These are phyloP conservation scores for Crocodylus rhombifer DNA, from an alignment of 2,797 vertebrate species.

Conservation along the genomic window DNA sequence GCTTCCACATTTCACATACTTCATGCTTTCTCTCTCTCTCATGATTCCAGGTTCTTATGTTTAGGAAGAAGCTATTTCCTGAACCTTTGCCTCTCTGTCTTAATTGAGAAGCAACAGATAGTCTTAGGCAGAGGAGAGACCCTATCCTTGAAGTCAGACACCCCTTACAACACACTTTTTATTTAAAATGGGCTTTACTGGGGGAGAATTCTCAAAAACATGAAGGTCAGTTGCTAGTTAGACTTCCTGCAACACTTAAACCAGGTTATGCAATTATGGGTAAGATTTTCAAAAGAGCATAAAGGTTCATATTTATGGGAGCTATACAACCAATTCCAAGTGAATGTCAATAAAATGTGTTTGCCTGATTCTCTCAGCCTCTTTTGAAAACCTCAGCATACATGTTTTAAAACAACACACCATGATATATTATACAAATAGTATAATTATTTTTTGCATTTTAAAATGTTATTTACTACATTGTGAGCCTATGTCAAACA, in stretches of 20 bases:
- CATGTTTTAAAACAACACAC: not conserved
- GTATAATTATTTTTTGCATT: not conserved
- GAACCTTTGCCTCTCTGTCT: not conserved
- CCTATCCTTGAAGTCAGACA: not conserved
- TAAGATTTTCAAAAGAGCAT: not conserved
- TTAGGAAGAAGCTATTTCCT: not conserved
- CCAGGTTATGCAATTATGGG: not conserved
- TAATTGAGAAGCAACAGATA: not conserved
- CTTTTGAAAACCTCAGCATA: not conserved
- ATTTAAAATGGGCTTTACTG: not conserved
- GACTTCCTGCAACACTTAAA: not conserved
- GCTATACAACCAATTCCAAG: not conserved
- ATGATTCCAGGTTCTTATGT: not conserved
- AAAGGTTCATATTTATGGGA: not conserved
- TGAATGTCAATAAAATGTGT: not conserved
- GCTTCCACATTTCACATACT: not conserved
- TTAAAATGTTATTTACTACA: not conserved
- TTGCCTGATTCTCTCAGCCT: not conserved
- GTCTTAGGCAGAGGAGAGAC: not conserved
- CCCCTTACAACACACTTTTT: not conserved
- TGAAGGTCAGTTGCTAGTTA: not conserved
- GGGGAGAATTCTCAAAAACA: conserved; percentile 9
- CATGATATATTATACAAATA: not conserved
- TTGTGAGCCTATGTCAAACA: not conserved
- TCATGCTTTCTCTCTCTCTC: not conserved